Percentiles rank a stretch among this genome's conserved stretches.
Conservation (phyloP, 1,140 invertebrate species). For the Tetramorium alpestre region DNA sequence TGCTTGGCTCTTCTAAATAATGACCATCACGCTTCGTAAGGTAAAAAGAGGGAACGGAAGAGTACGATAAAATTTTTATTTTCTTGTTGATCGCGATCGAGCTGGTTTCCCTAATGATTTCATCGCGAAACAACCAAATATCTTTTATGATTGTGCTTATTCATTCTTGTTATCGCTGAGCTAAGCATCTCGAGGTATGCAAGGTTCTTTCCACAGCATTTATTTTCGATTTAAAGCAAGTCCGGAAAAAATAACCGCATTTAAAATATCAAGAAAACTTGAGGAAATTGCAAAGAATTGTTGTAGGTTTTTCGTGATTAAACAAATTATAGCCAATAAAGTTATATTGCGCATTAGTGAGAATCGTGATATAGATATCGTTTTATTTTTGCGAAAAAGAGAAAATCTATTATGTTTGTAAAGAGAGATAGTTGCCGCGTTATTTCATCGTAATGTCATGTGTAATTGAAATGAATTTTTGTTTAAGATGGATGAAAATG, state of each 20-base stretch:
- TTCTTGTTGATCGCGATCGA: background rate
- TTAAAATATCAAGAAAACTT: background rate
- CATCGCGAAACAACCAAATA: background rate
- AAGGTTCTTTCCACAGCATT: background rate
- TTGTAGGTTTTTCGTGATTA: background rate
- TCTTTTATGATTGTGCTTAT: background rate
- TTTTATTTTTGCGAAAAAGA: background rate
- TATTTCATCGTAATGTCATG: background rate
- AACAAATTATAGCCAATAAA: background rate
- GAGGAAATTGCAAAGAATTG: background rate
- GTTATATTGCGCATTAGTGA: background rate
- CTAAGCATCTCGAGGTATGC: background rate
- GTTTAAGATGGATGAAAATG: conserved; percentile 73
- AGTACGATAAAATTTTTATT: background rate
- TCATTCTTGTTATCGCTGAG: background rate
- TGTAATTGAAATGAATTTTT: conserved; percentile 27
- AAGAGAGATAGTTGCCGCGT: background rate
- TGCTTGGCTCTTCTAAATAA: background rate
- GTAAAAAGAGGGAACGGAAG: background rate
- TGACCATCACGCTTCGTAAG: background rate
- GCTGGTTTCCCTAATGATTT: background rate
- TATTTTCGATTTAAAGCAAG: background rate
- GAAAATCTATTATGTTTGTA: background rate
- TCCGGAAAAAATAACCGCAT: background rate
- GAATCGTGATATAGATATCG: background rate